Conservation (phyloP, 2,113 vertebrate species). For the Lepisosteus osseus region DNA sequence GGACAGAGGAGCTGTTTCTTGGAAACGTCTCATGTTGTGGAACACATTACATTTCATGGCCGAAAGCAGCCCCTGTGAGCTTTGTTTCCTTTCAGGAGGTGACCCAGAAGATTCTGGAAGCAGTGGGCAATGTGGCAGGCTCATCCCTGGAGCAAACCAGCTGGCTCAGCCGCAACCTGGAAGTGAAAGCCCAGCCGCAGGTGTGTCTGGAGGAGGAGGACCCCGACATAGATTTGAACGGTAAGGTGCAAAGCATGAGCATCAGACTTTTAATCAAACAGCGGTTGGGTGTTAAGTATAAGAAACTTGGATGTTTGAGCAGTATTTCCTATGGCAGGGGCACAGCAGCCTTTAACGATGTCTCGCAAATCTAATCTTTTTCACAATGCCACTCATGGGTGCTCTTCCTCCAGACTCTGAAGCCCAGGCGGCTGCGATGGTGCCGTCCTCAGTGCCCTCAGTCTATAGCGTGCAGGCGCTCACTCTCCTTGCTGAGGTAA, state of each 20-base stretch:
- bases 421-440: conserved; percentile 75
- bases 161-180: conserved; percentile 93
- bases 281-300: too few relatives aligned
- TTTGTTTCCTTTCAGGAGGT: conserved; percentile 72
- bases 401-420: conserved; percentile 60
- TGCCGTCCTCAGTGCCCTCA: conserved; percentile 89
- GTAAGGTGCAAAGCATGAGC: conserved; percentile 46
- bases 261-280: too few relatives aligned
- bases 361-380: too few relatives aligned
- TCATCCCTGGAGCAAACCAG: conserved; percentile 96
- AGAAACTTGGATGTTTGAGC: too few relatives aligned
- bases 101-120: conserved; percentile 88
- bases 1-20: too few relatives aligned
- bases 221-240: conserved; percentile 63
- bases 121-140: conserved; percentile 85
- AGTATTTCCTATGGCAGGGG: too few relatives aligned
- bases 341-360: too few relatives aligned
- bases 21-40: too few relatives aligned
- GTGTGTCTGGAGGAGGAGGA: conserved; percentile 75
- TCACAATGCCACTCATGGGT: too few relatives aligned
- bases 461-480: conserved; percentile 94
- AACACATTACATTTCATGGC: too few relatives aligned
- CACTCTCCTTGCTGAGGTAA: conserved; percentile 89
- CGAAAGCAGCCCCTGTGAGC: not conserved
- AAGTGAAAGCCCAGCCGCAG: conserved; percentile 94